phyloP scores from a whole-genome alignment of 2,888 invertebrate species.

The Pristionchus exspectatus region DNA sequence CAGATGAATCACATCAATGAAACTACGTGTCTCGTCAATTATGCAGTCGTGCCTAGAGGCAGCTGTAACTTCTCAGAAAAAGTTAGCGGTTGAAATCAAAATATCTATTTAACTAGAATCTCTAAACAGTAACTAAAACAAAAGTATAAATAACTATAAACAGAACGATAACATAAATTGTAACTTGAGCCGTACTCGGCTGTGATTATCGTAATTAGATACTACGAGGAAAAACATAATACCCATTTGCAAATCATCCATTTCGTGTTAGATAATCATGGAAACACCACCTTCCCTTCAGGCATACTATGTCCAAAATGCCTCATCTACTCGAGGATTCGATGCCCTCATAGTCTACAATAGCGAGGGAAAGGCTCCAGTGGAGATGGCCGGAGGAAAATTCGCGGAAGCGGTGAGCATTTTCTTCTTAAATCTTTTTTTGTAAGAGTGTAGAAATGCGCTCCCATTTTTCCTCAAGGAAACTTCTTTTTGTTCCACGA shows the following conservation, averaged over 20 bases:
- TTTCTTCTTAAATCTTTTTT: no score
- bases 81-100: conserved; percentile 44
- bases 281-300: conserved; percentile 27
- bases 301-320: conserved; percentile 66
- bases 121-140: no score
- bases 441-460: no score
- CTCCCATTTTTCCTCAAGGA: no score
- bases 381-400: conserved; percentile 74
- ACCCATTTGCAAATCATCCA: background rate
- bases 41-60: conserved; percentile 75
- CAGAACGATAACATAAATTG: no score
- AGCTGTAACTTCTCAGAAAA: conserved; percentile 72
- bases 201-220: no score
- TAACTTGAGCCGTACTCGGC: no score
- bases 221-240: background rate
- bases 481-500: no score
- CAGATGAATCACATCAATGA: conserved; percentile 57
- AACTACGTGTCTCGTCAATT: conserved; percentile 64
- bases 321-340: conserved; percentile 60
- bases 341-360: conserved; percentile 74
- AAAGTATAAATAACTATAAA: no score
- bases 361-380: conserved; percentile 66
- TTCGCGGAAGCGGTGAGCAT: conserved; percentile 60
- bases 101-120: background rate
- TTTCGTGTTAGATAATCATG: background rate